These are phyloP conservation scores for Alouatta palliata DNA, from an alignment of 2,113 vertebrate species.

Conservation along the genomic window DNA sequence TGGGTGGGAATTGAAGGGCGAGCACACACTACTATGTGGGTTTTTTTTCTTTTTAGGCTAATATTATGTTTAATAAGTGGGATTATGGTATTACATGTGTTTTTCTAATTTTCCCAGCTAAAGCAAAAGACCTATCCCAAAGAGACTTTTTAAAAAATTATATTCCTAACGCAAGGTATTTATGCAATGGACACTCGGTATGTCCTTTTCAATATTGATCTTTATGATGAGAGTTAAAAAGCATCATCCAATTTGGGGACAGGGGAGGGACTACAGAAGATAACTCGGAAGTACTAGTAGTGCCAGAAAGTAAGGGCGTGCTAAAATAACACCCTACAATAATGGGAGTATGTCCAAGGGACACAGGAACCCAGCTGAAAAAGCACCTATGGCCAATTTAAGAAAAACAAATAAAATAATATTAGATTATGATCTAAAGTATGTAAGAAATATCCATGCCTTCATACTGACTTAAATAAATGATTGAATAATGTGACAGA, in stretches of 20 bases:
- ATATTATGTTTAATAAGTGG: neutral
- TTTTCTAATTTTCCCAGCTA: neutral
- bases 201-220: neutral
- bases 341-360: neutral
- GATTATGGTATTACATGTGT: neutral
- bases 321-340: neutral
- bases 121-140: neutral
- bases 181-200: neutral
- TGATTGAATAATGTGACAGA: neutral
- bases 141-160: neutral
- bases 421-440: neutral
- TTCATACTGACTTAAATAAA: neutral
- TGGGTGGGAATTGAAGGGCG: neutral
- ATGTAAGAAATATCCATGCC: neutral
- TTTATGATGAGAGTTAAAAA: neutral
- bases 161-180: neutral
- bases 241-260: neutral
- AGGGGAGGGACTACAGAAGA: neutral
- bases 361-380: neutral
- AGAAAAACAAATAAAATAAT: neutral
- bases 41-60: neutral
- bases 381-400: neutral
- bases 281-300: neutral
- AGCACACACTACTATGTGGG: neutral
- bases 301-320: neutral